Percentiles rank a stretch among this genome's conserved stretches.
Conservation (phyloP, 2,888 invertebrate species). For the Drosophila stalkeri region DNA sequence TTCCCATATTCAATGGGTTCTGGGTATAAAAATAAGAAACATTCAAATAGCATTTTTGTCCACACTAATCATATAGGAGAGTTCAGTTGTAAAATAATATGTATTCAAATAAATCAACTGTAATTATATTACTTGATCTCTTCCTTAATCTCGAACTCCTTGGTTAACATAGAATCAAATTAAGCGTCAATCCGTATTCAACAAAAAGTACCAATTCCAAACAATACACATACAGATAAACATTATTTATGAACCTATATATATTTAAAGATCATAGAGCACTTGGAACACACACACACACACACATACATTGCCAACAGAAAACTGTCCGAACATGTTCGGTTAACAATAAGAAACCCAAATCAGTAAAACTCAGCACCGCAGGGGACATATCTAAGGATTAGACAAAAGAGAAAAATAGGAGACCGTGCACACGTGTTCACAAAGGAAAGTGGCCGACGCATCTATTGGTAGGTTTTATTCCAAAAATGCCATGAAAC, state of each 20-base stretch:
- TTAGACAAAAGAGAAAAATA: constrained; percentile 38
- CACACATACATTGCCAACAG: constrained; percentile 10
- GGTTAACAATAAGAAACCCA: constrained; percentile 62
- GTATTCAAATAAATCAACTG: background rate
- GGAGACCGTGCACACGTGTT: constrained; percentile 73
- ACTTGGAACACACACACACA: constrained; percentile 23
- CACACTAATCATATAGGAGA: background rate
- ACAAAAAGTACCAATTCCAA: background rate
- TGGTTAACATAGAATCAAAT: constrained; percentile 12
- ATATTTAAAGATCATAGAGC: background rate
- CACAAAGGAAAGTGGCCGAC: constrained; percentile 73
- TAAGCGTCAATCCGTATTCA: background rate
- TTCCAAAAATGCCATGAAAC: constrained; percentile 50
- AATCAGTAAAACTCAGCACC: constrained; percentile 74
- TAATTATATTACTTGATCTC: background rate
- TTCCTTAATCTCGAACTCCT: background rate
- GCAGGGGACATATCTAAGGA: constrained; percentile 68
- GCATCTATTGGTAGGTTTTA: constrained; percentile 31
- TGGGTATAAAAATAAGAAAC: background rate
- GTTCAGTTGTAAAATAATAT: background rate
- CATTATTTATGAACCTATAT: constrained; percentile 8
- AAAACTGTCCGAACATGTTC: constrained; percentile 27
- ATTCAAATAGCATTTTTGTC: background rate
- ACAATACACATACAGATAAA: background rate
- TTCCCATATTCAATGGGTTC: too few species aligned